phyloP scores from a whole-genome alignment of 1,140 invertebrate genomes.

The Drosophila lowei region DNA sequence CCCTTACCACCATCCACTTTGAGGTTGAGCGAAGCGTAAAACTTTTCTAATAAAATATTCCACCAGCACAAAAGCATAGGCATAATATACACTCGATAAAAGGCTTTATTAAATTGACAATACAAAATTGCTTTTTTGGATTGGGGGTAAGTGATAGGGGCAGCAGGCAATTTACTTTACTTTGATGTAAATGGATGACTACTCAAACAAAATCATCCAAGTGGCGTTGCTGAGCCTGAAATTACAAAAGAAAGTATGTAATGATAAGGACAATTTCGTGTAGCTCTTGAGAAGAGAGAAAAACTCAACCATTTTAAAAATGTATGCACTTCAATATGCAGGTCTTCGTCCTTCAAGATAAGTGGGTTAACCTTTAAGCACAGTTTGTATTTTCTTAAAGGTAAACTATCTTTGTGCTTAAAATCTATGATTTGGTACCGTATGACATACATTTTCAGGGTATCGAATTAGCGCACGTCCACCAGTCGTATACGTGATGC shows the following conservation, averaged over 20 bases:
- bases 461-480: conserved; percentile 31
- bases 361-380: too few species aligned
- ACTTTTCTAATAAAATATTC: conserved; percentile 63
- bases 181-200: conserved; percentile 47
- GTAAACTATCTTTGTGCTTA: not conserved
- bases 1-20: conserved; percentile 8
- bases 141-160: conserved; percentile 7
- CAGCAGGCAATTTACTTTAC: conserved; percentile 34
- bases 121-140: conserved; percentile 66
- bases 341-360: not conserved
- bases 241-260: not conserved
- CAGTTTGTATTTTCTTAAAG: too few species aligned
- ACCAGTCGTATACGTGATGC: conserved; percentile 37
- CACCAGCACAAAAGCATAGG: not conserved
- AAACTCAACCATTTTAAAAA: conserved; percentile 27
- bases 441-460: conserved; percentile 21
- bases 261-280: too few species aligned
- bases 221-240: conserved; percentile 1
- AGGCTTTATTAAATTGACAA: conserved; percentile 72
- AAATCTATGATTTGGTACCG: conserved; percentile 41
- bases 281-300: not conserved
- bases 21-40: conserved; percentile 20
- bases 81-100: conserved; percentile 66
- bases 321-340: conserved; percentile 22
- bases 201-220: conserved; percentile 34